Percentiles rank a stretch among this genome's conserved stretches.
phyloP scores from a whole-genome alignment of 1,140 invertebrate species.

The Protaetia brevitarsis region DNA sequence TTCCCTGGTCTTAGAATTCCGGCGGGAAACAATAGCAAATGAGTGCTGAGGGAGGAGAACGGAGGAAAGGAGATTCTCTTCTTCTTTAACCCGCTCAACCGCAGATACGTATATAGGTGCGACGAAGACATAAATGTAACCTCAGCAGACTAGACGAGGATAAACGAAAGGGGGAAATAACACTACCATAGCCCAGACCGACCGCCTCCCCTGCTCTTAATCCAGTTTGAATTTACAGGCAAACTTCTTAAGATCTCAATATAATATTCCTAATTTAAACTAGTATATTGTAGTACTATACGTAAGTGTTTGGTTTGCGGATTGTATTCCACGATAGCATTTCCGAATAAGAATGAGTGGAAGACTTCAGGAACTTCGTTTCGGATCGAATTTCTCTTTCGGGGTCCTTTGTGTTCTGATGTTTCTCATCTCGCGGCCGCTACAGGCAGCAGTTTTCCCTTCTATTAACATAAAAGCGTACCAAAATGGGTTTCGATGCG shows the following conservation, averaged over 20 bases:
- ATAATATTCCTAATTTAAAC: conserved; percentile 25
- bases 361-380: too few relatives aligned
- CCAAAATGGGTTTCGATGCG: neutral
- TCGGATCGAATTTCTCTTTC: neutral
- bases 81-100: neutral
- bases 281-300: too few relatives aligned
- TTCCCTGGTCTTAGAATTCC: conserved; percentile 1
- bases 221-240: conserved; percentile 27
- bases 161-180: neutral
- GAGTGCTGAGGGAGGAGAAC: too few relatives aligned
- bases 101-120: too few relatives aligned
- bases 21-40: neutral
- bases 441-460: neutral
- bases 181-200: neutral
- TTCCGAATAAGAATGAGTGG: neutral
- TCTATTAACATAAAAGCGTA: neutral
- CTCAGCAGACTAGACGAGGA: neutral
- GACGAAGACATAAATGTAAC: too few relatives aligned
- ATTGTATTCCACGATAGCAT: neutral
- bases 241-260: conserved; percentile 26
- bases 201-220: conserved; percentile 2
- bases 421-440: neutral
- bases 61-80: neutral
- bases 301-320: conserved; percentile 24
- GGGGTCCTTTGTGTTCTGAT: neutral